phyloP scores from a whole-genome alignment of 2,113 vertebrate genomes.

The Nibea coibor region DNA sequence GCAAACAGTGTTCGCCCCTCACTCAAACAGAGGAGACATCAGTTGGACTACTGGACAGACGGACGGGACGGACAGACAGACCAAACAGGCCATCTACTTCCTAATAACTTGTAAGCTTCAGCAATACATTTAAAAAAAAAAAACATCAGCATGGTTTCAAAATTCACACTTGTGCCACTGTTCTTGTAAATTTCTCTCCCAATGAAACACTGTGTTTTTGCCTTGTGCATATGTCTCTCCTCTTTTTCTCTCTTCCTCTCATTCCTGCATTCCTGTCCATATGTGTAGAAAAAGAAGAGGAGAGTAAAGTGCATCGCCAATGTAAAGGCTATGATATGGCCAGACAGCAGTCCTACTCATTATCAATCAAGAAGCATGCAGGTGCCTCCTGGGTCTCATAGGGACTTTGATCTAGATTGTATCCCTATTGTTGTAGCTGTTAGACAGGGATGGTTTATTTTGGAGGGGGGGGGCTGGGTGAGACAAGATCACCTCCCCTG shows the following conservation, averaged over 20 bases:
- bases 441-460: constrained; percentile 41
- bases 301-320: constrained; percentile 85
- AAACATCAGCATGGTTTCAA: constrained; percentile 74
- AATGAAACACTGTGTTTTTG: constrained; percentile 76
- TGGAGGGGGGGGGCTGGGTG: neutral
- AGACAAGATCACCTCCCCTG: constrained; percentile 26
- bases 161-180: constrained; percentile 82
- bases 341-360: constrained; percentile 65
- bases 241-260: constrained; percentile 52
- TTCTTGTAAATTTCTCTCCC: constrained; percentile 77
- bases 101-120: constrained; percentile 63
- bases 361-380: constrained; percentile 79
- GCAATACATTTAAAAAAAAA: constrained; percentile 58
- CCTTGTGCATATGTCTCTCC: constrained; percentile 82
- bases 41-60: constrained; percentile 40
- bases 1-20: constrained; percentile 50
- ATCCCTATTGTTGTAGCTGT: constrained; percentile 58
- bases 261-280: constrained; percentile 54
- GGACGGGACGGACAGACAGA: constrained; percentile 36
- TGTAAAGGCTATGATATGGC: constrained; percentile 73
- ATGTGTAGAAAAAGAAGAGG: constrained; percentile 71
- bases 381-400: constrained; percentile 62
- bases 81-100: constrained; percentile 51
- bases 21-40: constrained; percentile 57
- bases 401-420: constrained; percentile 54